Conservation (phyloP, 1,140 invertebrate species). For the Drosophila tropicalis region DNA sequence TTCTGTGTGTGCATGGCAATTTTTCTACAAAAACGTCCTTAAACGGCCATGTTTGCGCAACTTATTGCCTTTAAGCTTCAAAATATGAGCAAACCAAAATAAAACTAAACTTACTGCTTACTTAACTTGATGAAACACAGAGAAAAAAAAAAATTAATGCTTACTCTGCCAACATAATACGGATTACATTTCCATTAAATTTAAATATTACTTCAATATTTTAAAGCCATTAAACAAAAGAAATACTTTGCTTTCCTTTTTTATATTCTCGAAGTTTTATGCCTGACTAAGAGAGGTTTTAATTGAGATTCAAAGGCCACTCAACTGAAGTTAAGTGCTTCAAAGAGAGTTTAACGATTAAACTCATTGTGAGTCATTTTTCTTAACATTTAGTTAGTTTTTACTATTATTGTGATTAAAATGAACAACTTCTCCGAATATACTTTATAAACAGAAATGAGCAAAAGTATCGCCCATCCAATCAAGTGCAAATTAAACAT, state of each 20-base stretch:
- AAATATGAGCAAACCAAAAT: slow-evolving; percentile 45
- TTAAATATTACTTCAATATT: neutral
- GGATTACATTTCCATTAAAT: slow-evolving; percentile 1
- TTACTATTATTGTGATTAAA: no score
- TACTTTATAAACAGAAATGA: no score
- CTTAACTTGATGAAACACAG: slow-evolving; percentile 29
- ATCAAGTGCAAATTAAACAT: neutral
- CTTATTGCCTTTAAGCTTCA: slow-evolving; percentile 69
- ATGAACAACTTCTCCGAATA: no score
- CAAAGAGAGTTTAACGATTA: no score
- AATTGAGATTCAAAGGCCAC: no score
- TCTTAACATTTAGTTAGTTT: neutral
- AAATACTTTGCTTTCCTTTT: no score
- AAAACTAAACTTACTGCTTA: slow-evolving; percentile 40
- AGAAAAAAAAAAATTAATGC: slow-evolving; percentile 4
- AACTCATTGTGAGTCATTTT: neutral
- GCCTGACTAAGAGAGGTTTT: no score
- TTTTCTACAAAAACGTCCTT: slow-evolving; percentile 50
- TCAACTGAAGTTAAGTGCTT: no score
- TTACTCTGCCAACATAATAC: neutral
- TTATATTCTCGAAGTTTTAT: no score
- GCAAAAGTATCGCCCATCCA: no score
- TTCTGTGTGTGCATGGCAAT: slow-evolving; percentile 31
- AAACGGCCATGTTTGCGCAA: slow-evolving; percentile 61
- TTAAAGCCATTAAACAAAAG: neutral